Evolutionary conservation across 2,797 vertebrate genomes (phyloP).

Genomic region (Phrynocephalus vlangalii): DNA sequence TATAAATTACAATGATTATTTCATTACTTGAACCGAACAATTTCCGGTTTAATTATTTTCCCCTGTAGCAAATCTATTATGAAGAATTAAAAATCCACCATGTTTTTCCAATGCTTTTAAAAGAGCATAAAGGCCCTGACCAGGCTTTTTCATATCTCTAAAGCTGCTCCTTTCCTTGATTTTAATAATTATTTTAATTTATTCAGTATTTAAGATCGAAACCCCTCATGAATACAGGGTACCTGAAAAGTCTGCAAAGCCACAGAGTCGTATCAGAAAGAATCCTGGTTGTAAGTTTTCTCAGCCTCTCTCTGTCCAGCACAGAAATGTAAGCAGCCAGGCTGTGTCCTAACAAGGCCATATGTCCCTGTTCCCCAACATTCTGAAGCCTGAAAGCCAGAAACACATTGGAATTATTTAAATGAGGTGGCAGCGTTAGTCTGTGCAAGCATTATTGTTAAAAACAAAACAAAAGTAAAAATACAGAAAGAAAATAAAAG

Average conservation of each 20-base stretch:
- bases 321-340: slow-evolving; percentile 95
- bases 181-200: neutral
- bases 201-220: neutral
- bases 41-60: neutral
- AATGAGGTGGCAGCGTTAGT: too few relatives aligned
- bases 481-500: too few relatives aligned
- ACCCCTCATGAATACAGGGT: neutral
- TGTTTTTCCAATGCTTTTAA: neutral
- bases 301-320: slow-evolving; percentile 87
- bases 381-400: slow-evolving; percentile 85
- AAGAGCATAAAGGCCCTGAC: neutral
- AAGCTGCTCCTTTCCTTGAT: neutral
- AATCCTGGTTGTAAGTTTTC: slow-evolving; percentile 93
- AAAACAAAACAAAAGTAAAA: too few relatives aligned
- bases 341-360: slow-evolving; percentile 95
- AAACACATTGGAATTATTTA: slow-evolving; percentile 27
- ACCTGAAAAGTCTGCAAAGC: slow-evolving; percentile 97
- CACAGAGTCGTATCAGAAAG: slow-evolving; percentile 95
- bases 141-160: neutral
- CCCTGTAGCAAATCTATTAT: neutral
- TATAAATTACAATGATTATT: neutral
- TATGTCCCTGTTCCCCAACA: slow-evolving; percentile 93
- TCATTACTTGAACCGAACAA: too few relatives aligned
- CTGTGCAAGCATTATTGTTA: too few relatives aligned
- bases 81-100: neutral